These are phyloP conservation scores for Meloidogyne hapla DNA, from an alignment of 1,140 invertebrate species.

Conservation along the genomic window DNA sequence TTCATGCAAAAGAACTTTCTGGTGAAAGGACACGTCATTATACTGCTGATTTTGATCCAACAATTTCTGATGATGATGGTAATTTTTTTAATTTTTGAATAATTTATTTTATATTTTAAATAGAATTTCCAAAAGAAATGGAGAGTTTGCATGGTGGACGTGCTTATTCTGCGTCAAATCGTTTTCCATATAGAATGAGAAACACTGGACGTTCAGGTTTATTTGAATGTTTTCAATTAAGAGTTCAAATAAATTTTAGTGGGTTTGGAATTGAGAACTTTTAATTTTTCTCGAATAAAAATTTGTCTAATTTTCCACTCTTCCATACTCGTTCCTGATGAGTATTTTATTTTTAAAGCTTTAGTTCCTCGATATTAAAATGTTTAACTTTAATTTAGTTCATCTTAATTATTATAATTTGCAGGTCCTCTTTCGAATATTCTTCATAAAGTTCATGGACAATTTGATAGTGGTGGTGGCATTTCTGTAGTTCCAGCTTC, in stretches of 20 bases:
- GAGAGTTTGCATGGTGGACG: conserved; percentile 16
- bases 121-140: conserved; percentile 22
- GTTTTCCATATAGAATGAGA: conserved; percentile 21
- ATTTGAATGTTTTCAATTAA: too few relatives aligned
- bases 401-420: background rate
- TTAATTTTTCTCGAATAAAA: too few relatives aligned
- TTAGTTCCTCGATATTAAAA: too few relatives aligned
- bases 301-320: too few relatives aligned
- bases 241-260: too few relatives aligned
- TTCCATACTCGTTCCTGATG: too few relatives aligned
- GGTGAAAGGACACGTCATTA: conserved; percentile 18
- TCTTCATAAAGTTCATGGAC: background rate
- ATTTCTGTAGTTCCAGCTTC: conserved; percentile 18
- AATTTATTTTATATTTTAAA: background rate
- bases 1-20: conserved; percentile 15
- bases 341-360: too few relatives aligned
- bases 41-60: conserved; percentile 32
- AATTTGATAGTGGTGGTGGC: background rate
- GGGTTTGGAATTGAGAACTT: too few relatives aligned
- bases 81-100: background rate
- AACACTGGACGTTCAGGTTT: conserved; percentile 28
- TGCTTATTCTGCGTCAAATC: conserved; percentile 12
- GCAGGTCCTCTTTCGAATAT: conserved; percentile 6
- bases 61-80: conserved; percentile 24
- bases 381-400: background rate